Conservation (phyloP, 2,113 vertebrate species). For the Scolopax mira region DNA sequence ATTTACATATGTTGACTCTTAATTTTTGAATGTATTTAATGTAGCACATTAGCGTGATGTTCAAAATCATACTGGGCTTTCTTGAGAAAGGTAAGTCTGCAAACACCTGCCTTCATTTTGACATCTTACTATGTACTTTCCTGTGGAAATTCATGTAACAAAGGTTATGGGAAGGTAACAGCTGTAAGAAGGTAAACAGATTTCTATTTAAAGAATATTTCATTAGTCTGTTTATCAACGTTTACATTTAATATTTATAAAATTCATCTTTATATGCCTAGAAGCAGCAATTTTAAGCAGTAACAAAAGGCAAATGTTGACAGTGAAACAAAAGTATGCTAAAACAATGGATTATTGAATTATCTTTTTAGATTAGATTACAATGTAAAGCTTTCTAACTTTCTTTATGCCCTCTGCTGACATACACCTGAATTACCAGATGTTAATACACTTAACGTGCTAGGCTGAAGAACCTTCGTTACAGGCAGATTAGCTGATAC, state of each 20-base stretch:
- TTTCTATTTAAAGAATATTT: background rate
- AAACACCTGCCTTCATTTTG: background rate
- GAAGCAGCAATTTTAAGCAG: background rate
- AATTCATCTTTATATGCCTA: background rate
- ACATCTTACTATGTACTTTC: background rate
- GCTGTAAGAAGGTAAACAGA: background rate
- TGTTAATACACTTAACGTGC: background rate
- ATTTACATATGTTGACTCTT: background rate
- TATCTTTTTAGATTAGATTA: background rate
- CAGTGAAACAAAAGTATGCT: background rate
- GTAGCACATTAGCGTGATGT: background rate
- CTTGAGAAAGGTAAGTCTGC: background rate
- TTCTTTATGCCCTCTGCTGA: slow-evolving; percentile 17
- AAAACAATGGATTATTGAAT: background rate
- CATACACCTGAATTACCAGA: background rate
- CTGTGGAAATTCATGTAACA: background rate
- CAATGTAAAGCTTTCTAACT: background rate
- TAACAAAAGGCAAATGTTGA: background rate
- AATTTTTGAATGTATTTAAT: background rate
- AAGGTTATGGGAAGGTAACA: background rate
- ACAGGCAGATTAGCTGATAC: background rate
- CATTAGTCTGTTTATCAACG: background rate
- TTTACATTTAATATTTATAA: background rate
- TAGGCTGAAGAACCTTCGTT: background rate
- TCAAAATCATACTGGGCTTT: background rate